A percentile compares a stretch with the other conserved stretches of the same genome.
Evolutionary conservation across 2,888 invertebrate species (phyloP).

Genomic region (Amiota communis): DNA sequence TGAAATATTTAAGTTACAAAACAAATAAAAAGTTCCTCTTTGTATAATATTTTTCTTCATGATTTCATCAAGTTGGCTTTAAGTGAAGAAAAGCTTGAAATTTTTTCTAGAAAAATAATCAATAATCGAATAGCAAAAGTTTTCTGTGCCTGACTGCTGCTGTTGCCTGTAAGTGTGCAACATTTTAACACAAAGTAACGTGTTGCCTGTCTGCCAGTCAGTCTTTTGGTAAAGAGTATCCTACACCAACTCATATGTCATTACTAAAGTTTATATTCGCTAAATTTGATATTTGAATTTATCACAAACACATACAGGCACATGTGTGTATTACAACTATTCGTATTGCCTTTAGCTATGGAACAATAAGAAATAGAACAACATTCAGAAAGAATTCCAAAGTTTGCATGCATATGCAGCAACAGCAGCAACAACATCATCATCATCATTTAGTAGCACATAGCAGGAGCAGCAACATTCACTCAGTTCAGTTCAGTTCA

Average conservation of each 20-base stretch:
- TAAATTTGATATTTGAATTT: constrained; percentile 26
- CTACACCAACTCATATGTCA: constrained; percentile 12
- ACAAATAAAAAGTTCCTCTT: no score
- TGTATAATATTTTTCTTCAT: no score
- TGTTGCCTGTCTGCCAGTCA: constrained; percentile 6
- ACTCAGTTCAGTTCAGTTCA: neutral
- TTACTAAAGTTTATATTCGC: constrained; percentile 19
- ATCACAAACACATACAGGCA: constrained; percentile 2
- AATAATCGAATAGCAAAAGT: neutral
- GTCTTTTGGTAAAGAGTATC: constrained; percentile 3
- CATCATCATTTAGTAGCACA: neutral
- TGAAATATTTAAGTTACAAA: no score
- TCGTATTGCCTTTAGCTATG: constrained; percentile 16
- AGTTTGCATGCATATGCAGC: neutral
- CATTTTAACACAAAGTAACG: neutral
- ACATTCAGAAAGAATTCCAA: neutral
- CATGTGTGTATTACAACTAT: neutral
- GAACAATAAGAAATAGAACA: neutral
- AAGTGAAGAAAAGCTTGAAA: constrained; percentile 3
- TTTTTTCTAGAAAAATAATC: neutral
- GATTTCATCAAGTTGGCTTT: no score
- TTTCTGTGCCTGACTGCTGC: no score
- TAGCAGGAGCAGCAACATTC: neutral
- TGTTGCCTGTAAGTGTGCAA: constrained; percentile 13
- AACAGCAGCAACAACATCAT: constrained; percentile 13